Base-by-base conservation (phyloP, 1,140 invertebrate genomes). In the Apocrypta bakeri region DNA sequence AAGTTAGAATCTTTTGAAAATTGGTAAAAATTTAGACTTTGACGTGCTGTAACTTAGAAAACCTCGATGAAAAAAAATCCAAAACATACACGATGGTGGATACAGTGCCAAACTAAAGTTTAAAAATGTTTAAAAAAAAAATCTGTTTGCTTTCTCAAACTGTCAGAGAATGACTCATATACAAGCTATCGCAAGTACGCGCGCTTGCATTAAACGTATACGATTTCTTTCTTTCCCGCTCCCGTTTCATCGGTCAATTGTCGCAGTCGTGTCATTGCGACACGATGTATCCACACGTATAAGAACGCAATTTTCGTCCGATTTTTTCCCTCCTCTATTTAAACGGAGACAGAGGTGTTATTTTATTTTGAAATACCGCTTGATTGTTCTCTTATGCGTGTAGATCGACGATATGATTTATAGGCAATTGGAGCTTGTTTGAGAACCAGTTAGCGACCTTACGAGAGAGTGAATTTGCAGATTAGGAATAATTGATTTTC, bases 401-500 rank as follows among this genome's bases (percentile, higher is more conserved):
- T 21, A 69, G 68, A 31, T 69, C 27, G 68, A 21, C 68, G 29
- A 69, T 69, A 17, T 33, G 17, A 69, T 33, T 69, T 21, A 31
- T 17, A 21, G 6, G 29, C 68, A 69, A 69, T 69, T n/a, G 27
- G 31, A 69, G 68, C 25, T 69, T 33, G 31, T 69, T 33, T n/a
- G 17, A 69, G 27, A 69, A 69, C 29, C 29, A 69, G 68, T 69
- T 66, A 33, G 31, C 31, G 29, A 27, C 66, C 66, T 68, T 31
- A 14, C 4, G 27, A 12, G 29, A 33, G 37, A 73, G 29, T 73
- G 71, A 40, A 73, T 42, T 48, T 25, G 37, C 71, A 73, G 37
- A 24, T 73, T 24, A 73, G 6, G 37, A 42, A 73, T 73, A 73
- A 73, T 73, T 73, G 71, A 73, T 73, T 73, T 27, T 8, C 11